Evolutionary conservation across 2,888 invertebrate species (phyloP).

Genomic region (Phyto melanocephala): DNA sequence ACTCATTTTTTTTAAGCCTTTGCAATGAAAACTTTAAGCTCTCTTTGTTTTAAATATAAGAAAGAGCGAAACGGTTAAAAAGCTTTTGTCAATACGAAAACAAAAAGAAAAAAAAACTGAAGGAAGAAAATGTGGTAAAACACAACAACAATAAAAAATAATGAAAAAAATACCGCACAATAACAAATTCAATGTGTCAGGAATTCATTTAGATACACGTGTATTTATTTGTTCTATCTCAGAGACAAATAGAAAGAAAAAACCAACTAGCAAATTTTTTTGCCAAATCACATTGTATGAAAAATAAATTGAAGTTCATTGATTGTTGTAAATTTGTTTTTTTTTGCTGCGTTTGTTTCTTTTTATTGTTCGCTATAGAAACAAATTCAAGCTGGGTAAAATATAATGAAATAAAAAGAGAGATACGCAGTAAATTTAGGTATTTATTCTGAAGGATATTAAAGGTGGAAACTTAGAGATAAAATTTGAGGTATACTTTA

Average conservation of each 20-base stretch:
- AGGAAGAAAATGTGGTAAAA: not conserved
- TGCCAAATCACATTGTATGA: slow-evolving; percentile 30
- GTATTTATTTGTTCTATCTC: slow-evolving; percentile 46
- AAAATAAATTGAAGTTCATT: slow-evolving; percentile 52
- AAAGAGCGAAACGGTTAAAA: slow-evolving; percentile 56
- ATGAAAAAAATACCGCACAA: slow-evolving; percentile 44
- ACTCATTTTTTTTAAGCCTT: too few relatives aligned
- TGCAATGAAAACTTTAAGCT: too few relatives aligned
- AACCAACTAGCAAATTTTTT: slow-evolving; percentile 22
- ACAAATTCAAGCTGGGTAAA: not conserved
- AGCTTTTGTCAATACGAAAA: slow-evolving; percentile 23
- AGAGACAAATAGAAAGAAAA: not conserved
- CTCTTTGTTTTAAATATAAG: not conserved
- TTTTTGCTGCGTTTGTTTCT: not conserved
- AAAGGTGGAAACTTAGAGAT: not conserved
- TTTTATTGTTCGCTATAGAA: not conserved
- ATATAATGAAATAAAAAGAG: not conserved
- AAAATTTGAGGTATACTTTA: slow-evolving; percentile 1
- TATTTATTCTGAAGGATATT: not conserved
- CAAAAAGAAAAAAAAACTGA: not conserved
- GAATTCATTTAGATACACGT: slow-evolving; percentile 57
- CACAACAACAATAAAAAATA: not conserved
- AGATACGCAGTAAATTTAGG: not conserved
- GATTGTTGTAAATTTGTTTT: slow-evolving; percentile 44
- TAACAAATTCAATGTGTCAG: slow-evolving; percentile 53